A percentile compares a stretch with the other conserved stretches of the same genome.
Evolutionary conservation across 2,888 invertebrate species (phyloP).

Genomic region (Maniola hyperantus): DNA sequence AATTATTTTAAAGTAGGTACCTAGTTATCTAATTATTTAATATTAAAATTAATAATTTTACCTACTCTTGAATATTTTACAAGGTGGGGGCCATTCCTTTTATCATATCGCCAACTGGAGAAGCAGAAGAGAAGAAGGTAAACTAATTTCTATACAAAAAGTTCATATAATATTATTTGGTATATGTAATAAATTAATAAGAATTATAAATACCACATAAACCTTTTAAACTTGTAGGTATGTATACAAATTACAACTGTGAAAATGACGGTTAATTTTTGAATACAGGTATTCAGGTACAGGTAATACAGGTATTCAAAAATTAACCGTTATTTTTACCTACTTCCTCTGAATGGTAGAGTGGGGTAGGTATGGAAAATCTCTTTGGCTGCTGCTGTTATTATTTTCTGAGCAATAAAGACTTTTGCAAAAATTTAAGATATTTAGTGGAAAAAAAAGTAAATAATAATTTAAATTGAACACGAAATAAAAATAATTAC

Average conservation of each 20-base stretch:
- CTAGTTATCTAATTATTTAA: not conserved
- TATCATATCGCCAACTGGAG: slow-evolving; percentile 53
- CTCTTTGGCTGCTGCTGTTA: slow-evolving; percentile 36
- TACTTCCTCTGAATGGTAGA: not conserved
- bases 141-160: not conserved
- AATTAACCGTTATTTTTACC: too few species aligned
- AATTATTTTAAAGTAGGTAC: too few species aligned
- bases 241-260: too few species aligned
- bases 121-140: slow-evolving; percentile 62
- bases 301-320: too few species aligned
- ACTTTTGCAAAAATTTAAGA: not conserved
- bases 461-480: not conserved
- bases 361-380: not conserved
- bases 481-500: not conserved
- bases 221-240: too few species aligned
- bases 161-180: too few species aligned
- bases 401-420: not conserved
- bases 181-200: too few species aligned
- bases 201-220: too few species aligned
- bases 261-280: too few species aligned
- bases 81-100: slow-evolving; percentile 51
- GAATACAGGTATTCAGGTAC: too few species aligned
- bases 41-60: slow-evolving; percentile 23
- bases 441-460: not conserved
- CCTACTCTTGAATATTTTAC: slow-evolving; percentile 27